These are phyloP conservation scores for Glaucomys volans DNA, from an alignment of 2,113 vertebrate species.

Conservation along the genomic window DNA sequence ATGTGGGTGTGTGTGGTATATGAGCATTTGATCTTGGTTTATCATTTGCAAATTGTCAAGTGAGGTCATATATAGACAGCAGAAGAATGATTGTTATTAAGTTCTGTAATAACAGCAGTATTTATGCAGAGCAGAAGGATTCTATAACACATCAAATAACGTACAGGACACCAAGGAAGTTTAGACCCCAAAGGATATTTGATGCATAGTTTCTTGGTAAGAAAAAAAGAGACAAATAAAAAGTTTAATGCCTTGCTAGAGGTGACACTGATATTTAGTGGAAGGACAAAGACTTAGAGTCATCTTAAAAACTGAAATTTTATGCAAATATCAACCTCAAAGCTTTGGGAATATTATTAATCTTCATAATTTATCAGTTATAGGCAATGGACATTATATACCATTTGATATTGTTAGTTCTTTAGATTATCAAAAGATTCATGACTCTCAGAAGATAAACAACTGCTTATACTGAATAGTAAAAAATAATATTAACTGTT, in stretches of 20 bases:
- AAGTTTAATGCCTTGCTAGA: neutral
- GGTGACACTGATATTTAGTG: neutral
- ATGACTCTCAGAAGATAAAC: neutral
- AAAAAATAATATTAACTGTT: neutral
- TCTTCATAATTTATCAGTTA: neutral
- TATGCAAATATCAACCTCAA: conserved; percentile 53
- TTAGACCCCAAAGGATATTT: neutral
- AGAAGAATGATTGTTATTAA: neutral
- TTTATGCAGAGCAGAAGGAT: neutral
- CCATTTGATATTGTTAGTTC: neutral
- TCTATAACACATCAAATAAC: neutral
- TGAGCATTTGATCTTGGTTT: neutral
- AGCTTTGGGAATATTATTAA: neutral
- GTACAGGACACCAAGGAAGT: fast-evolving
- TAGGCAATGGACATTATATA: neutral
- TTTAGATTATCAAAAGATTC: neutral
- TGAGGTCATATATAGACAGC: neutral
- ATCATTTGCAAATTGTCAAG: neutral
- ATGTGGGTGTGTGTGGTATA: neutral
- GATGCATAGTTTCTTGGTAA: neutral
- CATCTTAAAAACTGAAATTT: conserved; percentile 4
- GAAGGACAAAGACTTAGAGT: neutral
- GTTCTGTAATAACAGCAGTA: neutral
- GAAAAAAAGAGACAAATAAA: neutral
- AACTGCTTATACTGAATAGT: neutral